phyloP scores from a whole-genome alignment of 2,113 vertebrate genomes.

The Stomatorhinus ivindoensis region DNA sequence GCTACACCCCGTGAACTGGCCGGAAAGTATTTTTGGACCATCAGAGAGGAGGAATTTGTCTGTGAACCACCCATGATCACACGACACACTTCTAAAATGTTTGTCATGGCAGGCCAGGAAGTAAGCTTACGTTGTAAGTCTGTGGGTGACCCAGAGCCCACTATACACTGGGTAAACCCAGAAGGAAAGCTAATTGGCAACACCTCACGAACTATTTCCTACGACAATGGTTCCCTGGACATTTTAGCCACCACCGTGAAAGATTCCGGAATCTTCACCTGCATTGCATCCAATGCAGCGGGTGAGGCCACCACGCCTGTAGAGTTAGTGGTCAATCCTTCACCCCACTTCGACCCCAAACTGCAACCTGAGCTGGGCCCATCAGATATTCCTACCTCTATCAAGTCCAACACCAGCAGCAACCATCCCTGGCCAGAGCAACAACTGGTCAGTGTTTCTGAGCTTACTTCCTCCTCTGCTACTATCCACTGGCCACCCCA shows the following conservation, averaged over 20 bases:
- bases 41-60: conserved; percentile 71
- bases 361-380: conserved; percentile 64
- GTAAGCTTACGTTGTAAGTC: conserved; percentile 68
- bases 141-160: conserved; percentile 66
- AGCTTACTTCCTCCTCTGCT: conserved; percentile 54
- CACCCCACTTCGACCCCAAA: conserved; percentile 64
- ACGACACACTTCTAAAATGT: conserved; percentile 66
- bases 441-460: conserved; percentile 60
- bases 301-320: conserved; percentile 66
- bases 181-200: conserved; percentile 70
- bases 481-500: conserved; percentile 64
- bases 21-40: conserved; percentile 76
- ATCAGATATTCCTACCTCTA: conserved; percentile 70
- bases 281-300: conserved; percentile 69
- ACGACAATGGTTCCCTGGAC: conserved; percentile 70
- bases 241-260: conserved; percentile 66
- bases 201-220: conserved; percentile 61
- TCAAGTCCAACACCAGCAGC: conserved; percentile 62
- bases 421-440: conserved; percentile 52
- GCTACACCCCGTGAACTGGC: conserved; percentile 63
- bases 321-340: conserved; percentile 66
- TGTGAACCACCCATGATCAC: conserved; percentile 74
- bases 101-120: conserved; percentile 70
- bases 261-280: conserved; percentile 68
- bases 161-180: conserved; percentile 69